Evolutionary conservation across 2,113 vertebrate genomes (phyloP).

Genomic region (Silurus meridionalis): DNA sequence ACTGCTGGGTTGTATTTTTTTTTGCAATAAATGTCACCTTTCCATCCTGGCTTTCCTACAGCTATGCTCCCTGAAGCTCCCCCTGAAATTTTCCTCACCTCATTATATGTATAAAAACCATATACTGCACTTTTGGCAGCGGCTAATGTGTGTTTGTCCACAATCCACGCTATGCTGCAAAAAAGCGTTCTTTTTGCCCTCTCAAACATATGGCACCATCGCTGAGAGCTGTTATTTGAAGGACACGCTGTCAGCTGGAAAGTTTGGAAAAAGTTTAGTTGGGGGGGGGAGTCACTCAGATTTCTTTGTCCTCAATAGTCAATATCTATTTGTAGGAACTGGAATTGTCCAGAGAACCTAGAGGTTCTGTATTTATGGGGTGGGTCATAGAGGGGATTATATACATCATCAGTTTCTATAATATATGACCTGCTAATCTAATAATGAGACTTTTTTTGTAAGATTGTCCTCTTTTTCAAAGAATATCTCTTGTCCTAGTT

Average conservation of each 20-base stretch:
- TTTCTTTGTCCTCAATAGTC: background rate
- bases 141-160: background rate
- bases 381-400: too few relatives aligned
- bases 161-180: background rate
- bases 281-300: background rate
- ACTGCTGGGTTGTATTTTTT: background rate
- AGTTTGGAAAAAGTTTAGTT: background rate
- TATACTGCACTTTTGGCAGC: slow-evolving; percentile 1
- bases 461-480: too few relatives aligned
- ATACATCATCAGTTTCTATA: too few relatives aligned
- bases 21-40: slow-evolving; percentile 2
- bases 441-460: too few relatives aligned
- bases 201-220: background rate
- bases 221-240: background rate
- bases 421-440: too few relatives aligned
- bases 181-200: background rate
- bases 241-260: background rate
- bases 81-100: background rate
- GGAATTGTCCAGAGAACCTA: background rate
- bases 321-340: background rate
- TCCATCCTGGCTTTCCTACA: background rate
- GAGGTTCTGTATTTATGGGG: background rate
- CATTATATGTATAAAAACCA: slow-evolving; percentile 4
- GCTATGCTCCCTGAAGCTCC: background rate
- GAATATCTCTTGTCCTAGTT: too few relatives aligned